These are phyloP conservation scores for Pseudorasbora parva DNA, from an alignment of 2,113 vertebrate genomes.

Conservation along the genomic window DNA sequence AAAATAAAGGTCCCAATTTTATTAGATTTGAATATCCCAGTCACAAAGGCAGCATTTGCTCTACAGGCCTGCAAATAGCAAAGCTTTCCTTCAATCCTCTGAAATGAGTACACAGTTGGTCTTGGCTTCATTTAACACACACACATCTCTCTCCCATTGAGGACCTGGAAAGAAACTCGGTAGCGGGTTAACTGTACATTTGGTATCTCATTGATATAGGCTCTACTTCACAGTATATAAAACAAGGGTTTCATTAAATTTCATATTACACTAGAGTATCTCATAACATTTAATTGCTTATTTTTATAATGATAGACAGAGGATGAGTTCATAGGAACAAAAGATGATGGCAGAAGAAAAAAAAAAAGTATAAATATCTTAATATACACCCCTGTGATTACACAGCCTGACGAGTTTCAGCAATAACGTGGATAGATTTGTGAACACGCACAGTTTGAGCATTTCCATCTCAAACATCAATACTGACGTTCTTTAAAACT, in stretches of 20 bases:
- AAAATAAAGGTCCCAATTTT: constrained; percentile 49
- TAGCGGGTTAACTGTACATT: constrained; percentile 66
- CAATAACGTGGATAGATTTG: constrained; percentile 50
- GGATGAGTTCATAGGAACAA: constrained; percentile 58
- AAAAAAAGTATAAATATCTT: constrained; percentile 78
- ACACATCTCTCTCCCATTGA: constrained; percentile 7
- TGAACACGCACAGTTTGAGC: constrained; percentile 53
- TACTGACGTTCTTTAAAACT: constrained; percentile 58
- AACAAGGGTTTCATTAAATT: constrained; percentile 66
- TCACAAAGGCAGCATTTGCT: constrained; percentile 42
- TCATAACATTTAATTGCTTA: constrained; percentile 70
- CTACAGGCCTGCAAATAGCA: constrained; percentile 11
- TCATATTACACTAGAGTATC: constrained; percentile 66
- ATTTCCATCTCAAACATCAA: constrained; percentile 60
- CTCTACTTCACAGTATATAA: constrained; percentile 74
- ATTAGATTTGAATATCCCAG: constrained; percentile 41
- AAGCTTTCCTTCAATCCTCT: constrained; percentile 9
- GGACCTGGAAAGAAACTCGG: constrained; percentile 58
- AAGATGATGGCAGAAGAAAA: constrained; percentile 58
- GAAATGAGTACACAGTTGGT: constrained; percentile 56
- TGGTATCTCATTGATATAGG: constrained; percentile 68
- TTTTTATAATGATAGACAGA: constrained; percentile 62
- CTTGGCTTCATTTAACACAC: constrained; percentile 14
- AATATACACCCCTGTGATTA: constrained; percentile 72
- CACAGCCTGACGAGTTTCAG: constrained; percentile 64